Percentiles rank a stretch among this genome's conserved stretches.
phyloP scores from a whole-genome alignment of 53 echinoderm and acorn worm species.

The Echinometra lucunter region DNA sequence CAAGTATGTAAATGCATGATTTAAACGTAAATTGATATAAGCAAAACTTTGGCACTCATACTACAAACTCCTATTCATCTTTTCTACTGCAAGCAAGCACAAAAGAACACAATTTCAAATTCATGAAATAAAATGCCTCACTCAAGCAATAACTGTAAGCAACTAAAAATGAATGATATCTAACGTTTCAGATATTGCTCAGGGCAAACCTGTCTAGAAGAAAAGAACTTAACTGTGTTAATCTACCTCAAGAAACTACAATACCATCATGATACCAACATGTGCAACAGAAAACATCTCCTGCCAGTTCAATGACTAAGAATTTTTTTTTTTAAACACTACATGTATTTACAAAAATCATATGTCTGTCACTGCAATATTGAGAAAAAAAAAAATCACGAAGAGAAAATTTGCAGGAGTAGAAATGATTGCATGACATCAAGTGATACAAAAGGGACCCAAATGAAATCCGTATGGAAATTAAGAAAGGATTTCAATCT shows the following conservation, averaged over 20 bases:
- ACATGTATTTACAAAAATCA: not conserved
- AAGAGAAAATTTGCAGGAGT: not conserved
- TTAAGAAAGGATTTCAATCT: not conserved
- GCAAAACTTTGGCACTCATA: not conserved
- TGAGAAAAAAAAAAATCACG: not conserved
- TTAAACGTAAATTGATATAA: not conserved
- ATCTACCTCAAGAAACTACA: too few species aligned
- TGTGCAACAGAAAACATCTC: too few species aligned
- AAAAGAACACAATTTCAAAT: not conserved
- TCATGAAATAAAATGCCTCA: not conserved
- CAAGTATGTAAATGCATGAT: not conserved
- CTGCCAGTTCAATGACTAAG: too few species aligned
- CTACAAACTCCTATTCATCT: not conserved
- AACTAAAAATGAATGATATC: too few species aligned
- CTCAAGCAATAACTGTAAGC: too few species aligned
- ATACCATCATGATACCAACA: too few species aligned
- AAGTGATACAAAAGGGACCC: not conserved
- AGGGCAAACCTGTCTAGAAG: too few species aligned
- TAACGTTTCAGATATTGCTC: too few species aligned
- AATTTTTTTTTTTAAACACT: too few species aligned
- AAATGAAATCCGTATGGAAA: not conserved
- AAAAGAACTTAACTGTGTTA: too few species aligned
- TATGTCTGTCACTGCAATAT: not conserved
- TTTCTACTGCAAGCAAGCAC: not conserved
- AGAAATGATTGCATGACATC: constrained; percentile 14